phyloP scores from a whole-genome alignment of 2,888 invertebrate genomes.

The Strigamia crassipes region DNA sequence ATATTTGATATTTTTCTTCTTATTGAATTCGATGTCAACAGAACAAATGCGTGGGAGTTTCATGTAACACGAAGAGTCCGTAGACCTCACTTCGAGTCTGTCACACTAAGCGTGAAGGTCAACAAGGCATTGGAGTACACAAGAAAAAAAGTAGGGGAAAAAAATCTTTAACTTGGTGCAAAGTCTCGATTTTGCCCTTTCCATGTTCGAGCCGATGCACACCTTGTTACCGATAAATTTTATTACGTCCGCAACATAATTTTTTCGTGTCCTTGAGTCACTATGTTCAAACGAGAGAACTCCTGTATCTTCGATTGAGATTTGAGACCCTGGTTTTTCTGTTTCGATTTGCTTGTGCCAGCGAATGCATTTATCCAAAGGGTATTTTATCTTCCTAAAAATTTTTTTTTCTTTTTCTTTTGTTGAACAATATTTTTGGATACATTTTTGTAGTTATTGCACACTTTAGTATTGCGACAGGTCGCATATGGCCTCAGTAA shows the following conservation, averaged over 20 bases:
- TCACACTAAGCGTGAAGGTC: conserved; percentile 32
- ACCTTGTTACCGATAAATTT: neutral
- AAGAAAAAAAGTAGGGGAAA: no score
- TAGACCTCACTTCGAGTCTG: conserved; percentile 27
- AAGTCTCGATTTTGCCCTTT: neutral
- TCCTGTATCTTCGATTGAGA: no score
- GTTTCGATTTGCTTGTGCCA: no score
- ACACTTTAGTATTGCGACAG: no score
- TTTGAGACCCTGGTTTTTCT: no score
- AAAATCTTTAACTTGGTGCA: neutral
- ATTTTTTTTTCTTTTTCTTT: no score
- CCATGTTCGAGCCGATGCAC: neutral
- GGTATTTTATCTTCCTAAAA: no score
- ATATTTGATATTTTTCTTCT: neutral
- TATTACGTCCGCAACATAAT: neutral
- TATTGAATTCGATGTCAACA: neutral
- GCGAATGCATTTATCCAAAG: no score
- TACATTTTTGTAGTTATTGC: no score
- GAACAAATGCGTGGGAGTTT: neutral
- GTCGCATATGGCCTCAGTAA: no score
- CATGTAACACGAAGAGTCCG: conserved; percentile 7
- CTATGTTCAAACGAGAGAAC: no score
- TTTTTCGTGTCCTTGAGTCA: neutral
- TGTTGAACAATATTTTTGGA: no score
- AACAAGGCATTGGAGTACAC: conserved; percentile 6